Evolutionary conservation across 2,888 invertebrate species (phyloP).

Genomic region (Agonopterix alstromeriana): DNA sequence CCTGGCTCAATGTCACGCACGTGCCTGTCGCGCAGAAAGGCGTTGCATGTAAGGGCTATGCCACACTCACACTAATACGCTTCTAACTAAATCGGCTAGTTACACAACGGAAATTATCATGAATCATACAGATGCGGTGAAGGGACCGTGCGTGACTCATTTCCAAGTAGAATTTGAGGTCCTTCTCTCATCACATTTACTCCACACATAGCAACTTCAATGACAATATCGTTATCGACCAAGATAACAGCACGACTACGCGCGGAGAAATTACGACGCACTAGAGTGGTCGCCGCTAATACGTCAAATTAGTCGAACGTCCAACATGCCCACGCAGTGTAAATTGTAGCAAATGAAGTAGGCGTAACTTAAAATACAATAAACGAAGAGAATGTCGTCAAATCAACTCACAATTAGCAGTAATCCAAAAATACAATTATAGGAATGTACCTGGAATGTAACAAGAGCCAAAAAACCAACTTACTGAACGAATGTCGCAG

Average conservation of each 20-base stretch:
- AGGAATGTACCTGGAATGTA: constrained; percentile 35
- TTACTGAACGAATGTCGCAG: constrained; percentile 30
- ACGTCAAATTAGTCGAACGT: constrained; percentile 26
- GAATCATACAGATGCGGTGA: constrained; percentile 6
- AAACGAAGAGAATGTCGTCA: background rate
- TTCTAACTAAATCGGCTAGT: constrained; percentile 8
- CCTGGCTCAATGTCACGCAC: constrained; percentile 49
- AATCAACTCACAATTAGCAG: constrained; percentile 5
- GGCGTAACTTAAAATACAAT: background rate
- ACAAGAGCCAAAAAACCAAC: constrained; percentile 40
- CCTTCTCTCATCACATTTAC: background rate
- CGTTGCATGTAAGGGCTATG: constrained; percentile 20
- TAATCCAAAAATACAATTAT: constrained; percentile 43
- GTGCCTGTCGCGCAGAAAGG: constrained; percentile 33
- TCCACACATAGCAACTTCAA: constrained; percentile 16
- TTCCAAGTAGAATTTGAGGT: background rate
- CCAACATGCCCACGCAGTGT: constrained; percentile 27
- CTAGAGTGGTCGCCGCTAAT: constrained; percentile 40
- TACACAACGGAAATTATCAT: constrained; percentile 24
- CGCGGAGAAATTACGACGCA: constrained; percentile 68
- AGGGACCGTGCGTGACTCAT: constrained; percentile 11
- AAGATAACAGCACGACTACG: constrained; percentile 68
- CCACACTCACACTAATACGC: constrained; percentile 17
- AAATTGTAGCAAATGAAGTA: constrained; percentile 5
- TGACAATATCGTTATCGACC: constrained; percentile 40